These are phyloP conservation scores for Isoperla grammatica DNA, from an alignment of 2,888 invertebrate species.

Conservation along the genomic window DNA sequence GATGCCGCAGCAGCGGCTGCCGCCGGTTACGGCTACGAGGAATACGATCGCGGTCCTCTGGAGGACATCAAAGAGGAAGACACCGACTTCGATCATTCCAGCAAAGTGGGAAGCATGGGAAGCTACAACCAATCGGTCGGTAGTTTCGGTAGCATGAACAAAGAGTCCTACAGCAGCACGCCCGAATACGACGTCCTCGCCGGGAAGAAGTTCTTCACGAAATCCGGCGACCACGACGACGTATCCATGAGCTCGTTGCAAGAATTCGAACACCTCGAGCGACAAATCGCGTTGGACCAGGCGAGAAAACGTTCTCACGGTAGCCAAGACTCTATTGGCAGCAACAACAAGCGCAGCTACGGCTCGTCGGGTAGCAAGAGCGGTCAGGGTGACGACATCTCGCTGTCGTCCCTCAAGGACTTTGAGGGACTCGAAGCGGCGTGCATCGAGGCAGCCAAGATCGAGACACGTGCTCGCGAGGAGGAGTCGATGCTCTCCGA, in stretches of 20 bases:
- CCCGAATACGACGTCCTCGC: constrained; percentile 86
- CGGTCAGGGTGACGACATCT: constrained; percentile 77
- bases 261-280: constrained; percentile 90
- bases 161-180: constrained; percentile 85
- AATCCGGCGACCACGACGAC: constrained; percentile 84
- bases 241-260: constrained; percentile 88
- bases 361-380: constrained; percentile 60
- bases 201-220: constrained; percentile 74
- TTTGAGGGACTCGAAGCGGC: constrained; percentile 89
- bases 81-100: constrained; percentile 71
- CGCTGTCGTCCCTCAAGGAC: constrained; percentile 81
- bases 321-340: constrained; percentile 79
- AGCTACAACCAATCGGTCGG: constrained; percentile 65
- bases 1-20: constrained; percentile 56
- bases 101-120: constrained; percentile 68
- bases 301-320: constrained; percentile 58
- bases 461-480: constrained; percentile 77
- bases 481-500: constrained; percentile 61
- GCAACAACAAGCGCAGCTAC: constrained; percentile 60
- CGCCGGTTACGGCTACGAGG: constrained; percentile 65
- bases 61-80: constrained; percentile 94
- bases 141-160: constrained; percentile 66
- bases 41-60: constrained; percentile 74
- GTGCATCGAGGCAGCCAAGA: constrained; percentile 74
- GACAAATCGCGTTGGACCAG: constrained; percentile 74